Evolutionary conservation across 2,797 vertebrate genomes (phyloP).

Genomic region (Ceryle rudis): DNA sequence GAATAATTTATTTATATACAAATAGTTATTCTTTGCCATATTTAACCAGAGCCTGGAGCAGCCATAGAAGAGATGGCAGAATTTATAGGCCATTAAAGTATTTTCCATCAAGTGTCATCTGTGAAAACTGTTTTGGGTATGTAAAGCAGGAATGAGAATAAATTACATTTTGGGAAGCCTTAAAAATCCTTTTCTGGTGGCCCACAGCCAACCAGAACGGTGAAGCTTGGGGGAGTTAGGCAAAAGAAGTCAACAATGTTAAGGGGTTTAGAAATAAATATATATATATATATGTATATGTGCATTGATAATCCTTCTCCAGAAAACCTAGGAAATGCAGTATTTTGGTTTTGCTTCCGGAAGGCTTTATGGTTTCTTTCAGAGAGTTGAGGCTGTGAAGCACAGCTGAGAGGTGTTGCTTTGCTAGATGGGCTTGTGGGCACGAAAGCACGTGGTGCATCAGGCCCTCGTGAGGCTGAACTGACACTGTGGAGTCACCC

Average conservation of each 20-base stretch:
- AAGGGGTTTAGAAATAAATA: not conserved
- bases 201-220: not conserved
- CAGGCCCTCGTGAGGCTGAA: not conserved
- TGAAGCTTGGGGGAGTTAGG: not conserved
- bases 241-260: not conserved
- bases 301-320: not conserved
- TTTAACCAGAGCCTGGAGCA: conserved; percentile 22
- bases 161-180: not conserved
- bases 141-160: not conserved
- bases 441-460: rapidly evolving
- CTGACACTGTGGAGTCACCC: not conserved
- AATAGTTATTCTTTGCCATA: conserved; percentile 16
- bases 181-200: not conserved
- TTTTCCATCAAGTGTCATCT: not conserved
- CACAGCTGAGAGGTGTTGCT: not conserved
- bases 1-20: conserved; percentile 1
- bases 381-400: not conserved
- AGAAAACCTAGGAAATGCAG: not conserved
- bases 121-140: not conserved
- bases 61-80: not conserved
- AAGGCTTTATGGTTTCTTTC: not conserved
- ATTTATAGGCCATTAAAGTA: not conserved
- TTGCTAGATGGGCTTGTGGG: not conserved
- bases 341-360: not conserved
- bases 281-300: rapidly evolving